phyloP scores from a whole-genome alignment of 2,797 vertebrate species.

The Sebastolobus altivelis region DNA sequence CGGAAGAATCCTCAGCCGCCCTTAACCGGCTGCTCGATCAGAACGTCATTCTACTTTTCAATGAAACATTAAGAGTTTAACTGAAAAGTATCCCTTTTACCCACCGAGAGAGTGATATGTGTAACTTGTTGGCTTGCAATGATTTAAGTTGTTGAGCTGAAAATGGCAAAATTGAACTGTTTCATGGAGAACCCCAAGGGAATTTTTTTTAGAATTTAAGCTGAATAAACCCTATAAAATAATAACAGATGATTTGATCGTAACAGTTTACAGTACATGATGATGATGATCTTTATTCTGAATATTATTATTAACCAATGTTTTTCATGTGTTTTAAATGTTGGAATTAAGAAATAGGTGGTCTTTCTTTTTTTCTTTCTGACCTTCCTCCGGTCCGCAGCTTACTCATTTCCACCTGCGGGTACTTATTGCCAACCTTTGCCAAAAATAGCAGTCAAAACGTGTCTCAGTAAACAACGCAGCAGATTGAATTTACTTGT shows the following conservation, averaged over 20 bases:
- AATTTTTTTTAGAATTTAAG: not conserved
- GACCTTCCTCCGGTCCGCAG: not conserved
- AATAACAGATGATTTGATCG: too few relatives aligned
- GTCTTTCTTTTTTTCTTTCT: not conserved
- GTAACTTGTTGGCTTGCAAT: not conserved
- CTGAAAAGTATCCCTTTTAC: too few relatives aligned
- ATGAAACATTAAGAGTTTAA: too few relatives aligned
- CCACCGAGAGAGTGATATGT: too few relatives aligned
- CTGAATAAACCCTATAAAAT: not conserved
- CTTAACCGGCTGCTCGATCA: not conserved
- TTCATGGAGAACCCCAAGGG: not conserved
- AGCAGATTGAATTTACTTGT: constrained; percentile 29
- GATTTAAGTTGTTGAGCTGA: not conserved
- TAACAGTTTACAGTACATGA: not conserved
- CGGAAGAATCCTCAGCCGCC: constrained; percentile 36
- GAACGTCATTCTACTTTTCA: not conserved
- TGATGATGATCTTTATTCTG: not conserved
- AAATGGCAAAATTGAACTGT: not conserved
- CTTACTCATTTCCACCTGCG: constrained; percentile 34
- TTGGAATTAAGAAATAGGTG: not conserved
- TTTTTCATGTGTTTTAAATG: not conserved
- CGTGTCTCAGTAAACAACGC: constrained; percentile 7
- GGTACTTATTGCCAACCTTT: constrained; percentile 60
- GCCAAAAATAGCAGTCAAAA: constrained; percentile 55
- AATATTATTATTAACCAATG: not conserved